phyloP scores from a whole-genome alignment of 2,797 vertebrate genomes.

The Centropyge bicolor region DNA sequence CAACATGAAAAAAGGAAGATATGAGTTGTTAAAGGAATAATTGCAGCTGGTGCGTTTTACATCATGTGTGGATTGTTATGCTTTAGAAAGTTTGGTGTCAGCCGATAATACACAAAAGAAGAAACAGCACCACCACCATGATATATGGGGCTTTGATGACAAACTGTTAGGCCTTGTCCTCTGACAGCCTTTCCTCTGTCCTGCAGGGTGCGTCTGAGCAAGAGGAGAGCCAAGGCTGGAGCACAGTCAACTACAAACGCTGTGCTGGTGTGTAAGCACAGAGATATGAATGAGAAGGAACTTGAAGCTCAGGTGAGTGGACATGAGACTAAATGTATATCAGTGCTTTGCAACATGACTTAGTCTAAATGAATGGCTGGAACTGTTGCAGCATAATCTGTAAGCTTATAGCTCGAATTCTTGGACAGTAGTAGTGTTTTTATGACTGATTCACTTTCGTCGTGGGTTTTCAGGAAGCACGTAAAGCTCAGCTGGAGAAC shows the following conservation, averaged over 20 bases:
- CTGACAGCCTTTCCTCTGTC: slow-evolving; percentile 37
- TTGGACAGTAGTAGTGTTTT: background rate
- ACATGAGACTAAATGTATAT: background rate
- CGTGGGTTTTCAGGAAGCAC: slow-evolving; percentile 87
- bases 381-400: background rate
- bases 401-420: background rate
- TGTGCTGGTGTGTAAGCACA: slow-evolving; percentile 95
- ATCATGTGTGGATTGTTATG: background rate
- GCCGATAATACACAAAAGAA: background rate
- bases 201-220: slow-evolving; percentile 93
- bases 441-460: slow-evolving; percentile 16
- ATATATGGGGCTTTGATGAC: background rate
- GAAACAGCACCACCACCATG: background rate
- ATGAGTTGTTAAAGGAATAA: background rate
- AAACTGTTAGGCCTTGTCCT: background rate
- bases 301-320: slow-evolving; percentile 92
- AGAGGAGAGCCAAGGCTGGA: slow-evolving; percentile 95
- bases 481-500: slow-evolving; percentile 96
- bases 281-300: slow-evolving; percentile 98
- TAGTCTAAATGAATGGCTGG: background rate
- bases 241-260: slow-evolving; percentile 95
- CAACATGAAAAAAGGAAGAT: background rate
- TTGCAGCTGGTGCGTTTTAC: background rate
- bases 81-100: background rate
- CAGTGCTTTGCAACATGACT: background rate